Conservation (phyloP, 30 jellyfish, hydroid and myxozoan genomes). For the Aurelia sp. region DNA sequence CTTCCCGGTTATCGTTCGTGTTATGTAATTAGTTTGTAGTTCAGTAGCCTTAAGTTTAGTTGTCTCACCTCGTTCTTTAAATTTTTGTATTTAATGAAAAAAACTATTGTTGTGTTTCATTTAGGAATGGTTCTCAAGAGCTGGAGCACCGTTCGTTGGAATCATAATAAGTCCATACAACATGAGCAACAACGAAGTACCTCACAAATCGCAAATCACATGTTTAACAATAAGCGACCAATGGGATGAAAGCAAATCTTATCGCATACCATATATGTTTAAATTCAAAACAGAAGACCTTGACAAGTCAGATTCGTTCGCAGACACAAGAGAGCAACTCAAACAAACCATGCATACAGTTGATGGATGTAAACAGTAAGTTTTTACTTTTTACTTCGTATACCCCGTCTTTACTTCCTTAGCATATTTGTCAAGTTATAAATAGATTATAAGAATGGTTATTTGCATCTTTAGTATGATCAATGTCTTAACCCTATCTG, state of each 20-base stretch:
- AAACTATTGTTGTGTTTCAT: neutral
- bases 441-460: too few species aligned
- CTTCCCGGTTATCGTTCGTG: too few species aligned
- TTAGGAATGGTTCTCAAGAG: slow-evolving; percentile 88
- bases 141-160: slow-evolving; percentile 88
- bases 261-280: slow-evolving; percentile 72
- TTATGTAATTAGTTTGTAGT: too few species aligned
- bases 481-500: too few species aligned
- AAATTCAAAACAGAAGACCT: slow-evolving; percentile 72
- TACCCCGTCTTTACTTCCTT: too few species aligned
- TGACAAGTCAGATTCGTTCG: slow-evolving; percentile 67
- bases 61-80: too few species aligned
- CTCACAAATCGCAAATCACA: slow-evolving; percentile 72
- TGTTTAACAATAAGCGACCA: slow-evolving; percentile 78
- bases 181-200: slow-evolving; percentile 47
- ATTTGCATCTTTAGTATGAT: too few species aligned
- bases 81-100: too few species aligned
- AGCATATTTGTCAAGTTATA: too few species aligned
- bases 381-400: too few species aligned
- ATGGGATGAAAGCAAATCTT: slow-evolving; percentile 71
- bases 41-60: too few species aligned
- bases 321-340: slow-evolving; percentile 63
- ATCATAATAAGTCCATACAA: slow-evolving; percentile 83
- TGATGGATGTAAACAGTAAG: slow-evolving; percentile 65
- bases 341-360: slow-evolving; percentile 67